These are phyloP conservation scores for Helogale parvula DNA, from an alignment of 2,113 vertebrate species.

Conservation along the genomic window DNA sequence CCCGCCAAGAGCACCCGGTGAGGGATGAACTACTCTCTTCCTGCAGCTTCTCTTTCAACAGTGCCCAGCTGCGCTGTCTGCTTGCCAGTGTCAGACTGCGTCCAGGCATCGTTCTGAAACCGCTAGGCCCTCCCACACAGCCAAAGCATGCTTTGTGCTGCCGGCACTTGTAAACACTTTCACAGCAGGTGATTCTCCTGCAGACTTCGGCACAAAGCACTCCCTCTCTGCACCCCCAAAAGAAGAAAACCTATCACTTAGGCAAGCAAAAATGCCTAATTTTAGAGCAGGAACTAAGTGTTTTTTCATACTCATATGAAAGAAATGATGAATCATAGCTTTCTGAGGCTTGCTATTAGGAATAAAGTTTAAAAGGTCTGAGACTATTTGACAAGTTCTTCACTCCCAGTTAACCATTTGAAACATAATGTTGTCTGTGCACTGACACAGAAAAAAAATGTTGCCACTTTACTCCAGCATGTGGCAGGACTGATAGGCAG, in stretches of 20 bases:
- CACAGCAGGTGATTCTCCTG: background rate
- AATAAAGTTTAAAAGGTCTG: conserved; percentile 30
- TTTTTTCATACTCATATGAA: background rate
- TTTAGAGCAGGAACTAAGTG: background rate
- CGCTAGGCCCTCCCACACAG: background rate
- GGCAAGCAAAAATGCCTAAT: conserved; percentile 20
- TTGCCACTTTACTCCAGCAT: background rate
- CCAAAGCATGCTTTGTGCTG: background rate
- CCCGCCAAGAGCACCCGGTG: conserved; percentile 87
- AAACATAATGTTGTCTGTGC: background rate
- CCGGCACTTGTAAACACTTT: background rate
- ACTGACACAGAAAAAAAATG: background rate
- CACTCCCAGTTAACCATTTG: background rate
- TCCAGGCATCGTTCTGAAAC: background rate
- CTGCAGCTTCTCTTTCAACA: background rate
- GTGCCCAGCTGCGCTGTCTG: background rate
- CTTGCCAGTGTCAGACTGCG: background rate
- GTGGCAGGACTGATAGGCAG: background rate
- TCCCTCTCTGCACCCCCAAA: background rate
- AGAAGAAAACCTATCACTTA: conserved; percentile 22
- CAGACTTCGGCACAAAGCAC: background rate
- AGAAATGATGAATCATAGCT: background rate
- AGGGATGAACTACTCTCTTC: background rate
- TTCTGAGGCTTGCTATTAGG: background rate
- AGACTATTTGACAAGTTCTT: background rate